Evolutionary conservation across 2,888 invertebrate genomes (phyloP).

Genomic region (Ferdinandea cuprea): DNA sequence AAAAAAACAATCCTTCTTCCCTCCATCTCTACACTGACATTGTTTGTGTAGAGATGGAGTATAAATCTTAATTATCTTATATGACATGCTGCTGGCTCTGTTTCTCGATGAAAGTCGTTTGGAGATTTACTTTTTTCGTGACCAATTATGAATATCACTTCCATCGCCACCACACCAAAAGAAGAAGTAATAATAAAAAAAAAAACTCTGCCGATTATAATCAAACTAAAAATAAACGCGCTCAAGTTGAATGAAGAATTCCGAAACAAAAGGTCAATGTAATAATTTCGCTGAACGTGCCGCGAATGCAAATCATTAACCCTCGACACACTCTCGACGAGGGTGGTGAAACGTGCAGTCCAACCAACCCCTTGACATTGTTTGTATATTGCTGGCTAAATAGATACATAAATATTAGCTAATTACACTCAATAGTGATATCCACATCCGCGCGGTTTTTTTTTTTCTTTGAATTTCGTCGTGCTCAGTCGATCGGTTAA

Average conservation of each 20-base stretch:
- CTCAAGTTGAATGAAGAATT: conserved; percentile 19
- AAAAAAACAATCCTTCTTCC: neutral
- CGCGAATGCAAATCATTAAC: conserved; percentile 32
- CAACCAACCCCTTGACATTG: conserved; percentile 40
- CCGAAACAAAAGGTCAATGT: conserved; percentile 29
- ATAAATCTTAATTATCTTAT: conserved; percentile 59
- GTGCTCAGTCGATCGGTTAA: conserved; percentile 59
- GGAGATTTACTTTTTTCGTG: conserved; percentile 48
- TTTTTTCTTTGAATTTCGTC: conserved; percentile 28
- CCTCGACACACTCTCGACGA: neutral
- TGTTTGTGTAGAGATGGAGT: conserved; percentile 12
- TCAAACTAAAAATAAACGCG: conserved; percentile 13
- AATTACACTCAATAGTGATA: conserved; percentile 68
- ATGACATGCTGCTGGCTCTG: conserved; percentile 23
- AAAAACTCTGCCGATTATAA: conserved; percentile 25
- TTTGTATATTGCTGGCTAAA: conserved; percentile 27
- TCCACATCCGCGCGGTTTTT: conserved; percentile 60
- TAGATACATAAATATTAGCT: conserved; percentile 64
- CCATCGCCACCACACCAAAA: neutral
- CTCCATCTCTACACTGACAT: neutral
- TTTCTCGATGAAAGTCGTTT: conserved; percentile 12
- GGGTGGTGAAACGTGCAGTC: neutral
- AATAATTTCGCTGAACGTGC: conserved; percentile 33
- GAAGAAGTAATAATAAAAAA: neutral
- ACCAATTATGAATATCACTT: conserved; percentile 38